Evolutionary conservation across 2,113 vertebrate species (phyloP).

Genomic region (Bettongia penicillata): DNA sequence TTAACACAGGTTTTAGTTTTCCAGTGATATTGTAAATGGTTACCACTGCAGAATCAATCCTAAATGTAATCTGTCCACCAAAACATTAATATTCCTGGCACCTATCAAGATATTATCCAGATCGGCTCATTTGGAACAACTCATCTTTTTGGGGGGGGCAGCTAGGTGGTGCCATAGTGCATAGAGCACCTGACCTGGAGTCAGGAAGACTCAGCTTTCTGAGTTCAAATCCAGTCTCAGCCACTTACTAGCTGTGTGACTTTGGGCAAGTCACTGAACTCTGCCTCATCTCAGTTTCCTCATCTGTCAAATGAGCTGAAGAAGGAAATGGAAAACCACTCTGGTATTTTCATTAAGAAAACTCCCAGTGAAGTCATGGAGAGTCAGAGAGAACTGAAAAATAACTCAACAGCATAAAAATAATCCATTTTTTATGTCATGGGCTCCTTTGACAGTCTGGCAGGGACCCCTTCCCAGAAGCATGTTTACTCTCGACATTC

Average conservation of each 20-base stretch:
- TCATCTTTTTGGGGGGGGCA: too few relatives aligned
- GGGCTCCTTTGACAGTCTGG: background rate
- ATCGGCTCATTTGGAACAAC: too few relatives aligned
- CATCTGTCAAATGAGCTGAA: background rate
- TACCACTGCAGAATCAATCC: background rate
- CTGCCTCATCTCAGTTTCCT: background rate
- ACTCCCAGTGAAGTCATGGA: background rate
- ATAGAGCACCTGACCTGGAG: too few relatives aligned
- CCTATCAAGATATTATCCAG: too few relatives aligned
- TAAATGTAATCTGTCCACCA: background rate
- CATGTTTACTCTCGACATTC: background rate
- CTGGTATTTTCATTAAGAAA: background rate
- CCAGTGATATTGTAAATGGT: background rate
- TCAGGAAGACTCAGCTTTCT: too few relatives aligned
- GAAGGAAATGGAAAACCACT: background rate
- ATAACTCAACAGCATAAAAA: background rate
- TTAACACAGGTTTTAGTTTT: background rate
- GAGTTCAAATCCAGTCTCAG: background rate
- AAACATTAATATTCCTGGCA: background rate
- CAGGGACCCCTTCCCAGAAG: background rate
- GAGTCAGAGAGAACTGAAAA: background rate
- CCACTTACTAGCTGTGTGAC: background rate
- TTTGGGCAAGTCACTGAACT: background rate
- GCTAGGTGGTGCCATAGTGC: too few relatives aligned
- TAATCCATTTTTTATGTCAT: background rate